phyloP scores from a whole-genome alignment of 2,888 invertebrate species.

The Dynastes maya region DNA sequence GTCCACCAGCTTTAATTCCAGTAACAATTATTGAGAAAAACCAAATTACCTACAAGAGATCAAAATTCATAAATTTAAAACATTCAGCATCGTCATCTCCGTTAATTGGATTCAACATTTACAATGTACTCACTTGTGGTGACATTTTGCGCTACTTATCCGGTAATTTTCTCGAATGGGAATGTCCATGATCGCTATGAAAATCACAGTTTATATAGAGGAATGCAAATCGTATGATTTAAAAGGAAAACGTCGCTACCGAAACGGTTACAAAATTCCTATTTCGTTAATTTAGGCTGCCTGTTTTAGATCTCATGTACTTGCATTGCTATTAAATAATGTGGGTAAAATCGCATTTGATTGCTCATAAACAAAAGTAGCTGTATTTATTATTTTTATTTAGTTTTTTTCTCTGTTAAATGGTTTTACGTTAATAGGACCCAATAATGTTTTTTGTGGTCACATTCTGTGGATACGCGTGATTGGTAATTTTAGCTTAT shows the following conservation, averaged over 20 bases:
- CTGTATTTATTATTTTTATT: neutral
- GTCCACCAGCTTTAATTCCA: neutral
- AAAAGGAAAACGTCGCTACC: too few relatives aligned
- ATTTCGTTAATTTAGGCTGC: too few relatives aligned
- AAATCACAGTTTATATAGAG: conserved; percentile 21
- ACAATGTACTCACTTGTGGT: neutral
- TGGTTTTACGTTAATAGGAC: neutral
- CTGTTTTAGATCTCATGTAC: too few relatives aligned
- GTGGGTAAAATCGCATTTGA: neutral
- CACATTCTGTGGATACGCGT: neutral
- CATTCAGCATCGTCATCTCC: neutral
- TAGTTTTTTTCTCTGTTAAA: neutral
- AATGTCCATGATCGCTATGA: neutral
- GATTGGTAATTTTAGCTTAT: neutral
- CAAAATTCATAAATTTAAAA: too few relatives aligned
- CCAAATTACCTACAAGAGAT: neutral
- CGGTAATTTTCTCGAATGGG: neutral
- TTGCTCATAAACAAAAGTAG: neutral
- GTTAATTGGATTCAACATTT: neutral
- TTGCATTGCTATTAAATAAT: neutral
- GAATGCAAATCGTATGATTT: conserved; percentile 12
- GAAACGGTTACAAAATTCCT: too few relatives aligned
- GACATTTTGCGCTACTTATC: neutral
- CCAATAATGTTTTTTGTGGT: neutral
- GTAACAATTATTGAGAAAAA: conserved; percentile 5